These are phyloP conservation scores for Aspidiotus rigidus DNA, from an alignment of 2,888 invertebrate species.

Conservation along the genomic window DNA sequence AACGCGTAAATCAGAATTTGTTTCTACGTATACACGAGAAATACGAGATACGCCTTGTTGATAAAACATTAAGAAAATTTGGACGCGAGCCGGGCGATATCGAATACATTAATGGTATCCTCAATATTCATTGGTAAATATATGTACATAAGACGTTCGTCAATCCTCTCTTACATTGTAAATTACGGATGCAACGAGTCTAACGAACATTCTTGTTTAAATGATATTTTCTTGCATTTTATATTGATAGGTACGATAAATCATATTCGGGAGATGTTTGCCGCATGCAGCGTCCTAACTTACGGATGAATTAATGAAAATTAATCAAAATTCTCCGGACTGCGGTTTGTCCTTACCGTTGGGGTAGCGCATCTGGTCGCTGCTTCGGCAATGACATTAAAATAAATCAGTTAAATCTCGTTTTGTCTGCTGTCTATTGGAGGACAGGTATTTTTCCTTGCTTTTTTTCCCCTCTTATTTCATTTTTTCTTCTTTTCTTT, in stretches of 20 bases:
- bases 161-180: no score
- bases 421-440: slow-evolving; percentile 18
- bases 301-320: slow-evolving; percentile 21
- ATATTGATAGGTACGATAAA: slow-evolving; percentile 25
- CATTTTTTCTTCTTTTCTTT: background rate
- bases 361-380: slow-evolving; percentile 23
- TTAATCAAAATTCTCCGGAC: slow-evolving; percentile 22
- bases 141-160: no score
- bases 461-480: slow-evolving; percentile 2
- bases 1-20: no score
- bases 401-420: slow-evolving; percentile 27
- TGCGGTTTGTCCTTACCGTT: slow-evolving; percentile 5
- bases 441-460: slow-evolving; percentile 19
- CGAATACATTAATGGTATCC: no score
- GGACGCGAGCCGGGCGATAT: no score
- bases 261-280: slow-evolving; percentile 23
- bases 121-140: no score
- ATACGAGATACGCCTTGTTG: no score
- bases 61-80: no score
- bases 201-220: slow-evolving; percentile 23
- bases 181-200: background rate
- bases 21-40: no score
- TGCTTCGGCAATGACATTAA: slow-evolving; percentile 24
- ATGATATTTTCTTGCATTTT: slow-evolving; percentile 14
- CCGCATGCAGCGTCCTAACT: slow-evolving; percentile 16